phyloP scores from a whole-genome alignment of 2,797 vertebrate genomes.

The Selene dorsalis region DNA sequence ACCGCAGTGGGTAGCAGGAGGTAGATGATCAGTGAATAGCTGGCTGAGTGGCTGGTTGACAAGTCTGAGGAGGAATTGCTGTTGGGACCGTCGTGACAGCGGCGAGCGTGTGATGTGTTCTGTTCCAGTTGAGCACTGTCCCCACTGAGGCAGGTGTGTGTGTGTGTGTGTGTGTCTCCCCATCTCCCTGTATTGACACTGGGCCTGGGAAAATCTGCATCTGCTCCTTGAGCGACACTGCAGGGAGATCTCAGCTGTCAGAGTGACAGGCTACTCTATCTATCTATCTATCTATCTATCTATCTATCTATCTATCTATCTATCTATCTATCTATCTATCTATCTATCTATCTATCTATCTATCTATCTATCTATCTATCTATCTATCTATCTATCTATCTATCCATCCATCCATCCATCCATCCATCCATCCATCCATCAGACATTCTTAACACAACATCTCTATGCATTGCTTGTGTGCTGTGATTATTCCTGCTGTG shows the following conservation, averaged over 20 bases:
- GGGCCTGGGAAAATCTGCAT: slow-evolving; percentile 89
- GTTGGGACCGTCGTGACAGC: slow-evolving; percentile 87
- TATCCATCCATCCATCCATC: slow-evolving; percentile 38
- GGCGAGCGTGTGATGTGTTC: slow-evolving; percentile 88
- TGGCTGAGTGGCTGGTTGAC: slow-evolving; percentile 76
- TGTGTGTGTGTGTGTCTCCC: slow-evolving; percentile 30
- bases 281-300: slow-evolving; percentile 33
- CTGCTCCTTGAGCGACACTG: slow-evolving; percentile 84
- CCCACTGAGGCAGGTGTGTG: slow-evolving; percentile 66
- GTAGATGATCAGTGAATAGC: slow-evolving; percentile 72
- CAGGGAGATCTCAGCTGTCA: slow-evolving; percentile 67
- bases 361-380: slow-evolving; percentile 39
- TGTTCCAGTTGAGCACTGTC: slow-evolving; percentile 77
- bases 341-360: slow-evolving; percentile 29
- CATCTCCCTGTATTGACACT: slow-evolving; percentile 70
- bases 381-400: slow-evolving; percentile 16
- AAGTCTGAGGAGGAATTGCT: slow-evolving; percentile 66
- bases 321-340: slow-evolving; percentile 47
- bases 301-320: slow-evolving; percentile 46
- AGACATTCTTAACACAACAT: slow-evolving; percentile 41
- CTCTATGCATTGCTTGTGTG: not conserved
- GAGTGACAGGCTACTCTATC: slow-evolving; percentile 54
- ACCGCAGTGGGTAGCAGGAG: slow-evolving; percentile 34
- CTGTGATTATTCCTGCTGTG: slow-evolving; percentile 54
- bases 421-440: slow-evolving; percentile 46